These are phyloP conservation scores for Ifrita kowaldi DNA, from an alignment of 2,113 vertebrate species.

Conservation along the genomic window DNA sequence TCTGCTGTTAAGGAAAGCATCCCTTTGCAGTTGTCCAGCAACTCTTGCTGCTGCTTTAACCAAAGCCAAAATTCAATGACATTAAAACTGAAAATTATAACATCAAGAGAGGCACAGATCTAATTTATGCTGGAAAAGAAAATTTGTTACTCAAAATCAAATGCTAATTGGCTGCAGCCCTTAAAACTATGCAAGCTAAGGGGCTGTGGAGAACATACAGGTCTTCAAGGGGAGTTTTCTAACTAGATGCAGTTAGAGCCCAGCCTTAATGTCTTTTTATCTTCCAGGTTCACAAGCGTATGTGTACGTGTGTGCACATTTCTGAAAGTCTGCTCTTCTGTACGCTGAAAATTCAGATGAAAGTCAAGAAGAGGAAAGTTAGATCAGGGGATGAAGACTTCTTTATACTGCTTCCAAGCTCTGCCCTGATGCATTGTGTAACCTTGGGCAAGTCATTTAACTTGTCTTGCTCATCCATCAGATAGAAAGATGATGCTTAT, in stretches of 20 bases:
- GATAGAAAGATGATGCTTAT: slow-evolving; percentile 62
- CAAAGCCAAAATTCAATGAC: not conserved
- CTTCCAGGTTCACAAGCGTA: slow-evolving; percentile 16
- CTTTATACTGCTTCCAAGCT: slow-evolving; percentile 61
- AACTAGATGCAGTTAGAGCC: slow-evolving; percentile 6
- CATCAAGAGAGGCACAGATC: not conserved
- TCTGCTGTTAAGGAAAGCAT: not conserved
- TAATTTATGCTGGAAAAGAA: slow-evolving; percentile 5
- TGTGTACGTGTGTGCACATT: not conserved
- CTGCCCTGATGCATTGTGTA: slow-evolving; percentile 59
- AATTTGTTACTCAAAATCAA: slow-evolving; percentile 50
- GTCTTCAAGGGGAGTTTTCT: slow-evolving; percentile 47
- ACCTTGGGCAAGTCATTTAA: slow-evolving; percentile 66
- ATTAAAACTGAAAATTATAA: not conserved
- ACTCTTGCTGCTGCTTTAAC: not conserved
- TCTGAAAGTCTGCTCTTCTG: slow-evolving; percentile 20
- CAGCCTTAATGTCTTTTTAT: slow-evolving; percentile 39
- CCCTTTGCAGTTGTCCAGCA: not conserved
- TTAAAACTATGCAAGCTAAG: not conserved
- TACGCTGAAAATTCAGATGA: slow-evolving; percentile 54
- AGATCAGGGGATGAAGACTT: slow-evolving; percentile 52
- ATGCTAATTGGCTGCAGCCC: slow-evolving; percentile 3
- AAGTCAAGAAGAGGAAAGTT: slow-evolving; percentile 47
- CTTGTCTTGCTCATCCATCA: slow-evolving; percentile 61
- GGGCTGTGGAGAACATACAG: not conserved